These are phyloP conservation scores for Porites australiensis DNA, from an alignment of 64 coral and sea anemone species.

Conservation along the genomic window DNA sequence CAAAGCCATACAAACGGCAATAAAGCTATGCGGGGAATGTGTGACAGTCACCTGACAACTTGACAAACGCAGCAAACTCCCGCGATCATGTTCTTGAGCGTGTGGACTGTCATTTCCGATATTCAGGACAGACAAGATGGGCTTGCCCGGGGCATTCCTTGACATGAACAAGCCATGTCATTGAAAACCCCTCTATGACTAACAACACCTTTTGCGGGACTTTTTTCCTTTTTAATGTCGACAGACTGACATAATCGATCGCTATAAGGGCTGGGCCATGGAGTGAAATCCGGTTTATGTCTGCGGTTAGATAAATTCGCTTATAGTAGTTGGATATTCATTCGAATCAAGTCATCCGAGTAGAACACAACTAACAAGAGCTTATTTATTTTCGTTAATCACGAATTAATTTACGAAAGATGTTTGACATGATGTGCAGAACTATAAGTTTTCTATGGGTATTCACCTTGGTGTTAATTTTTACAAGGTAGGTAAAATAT, in stretches of 20 bases:
- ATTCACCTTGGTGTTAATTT: slow-evolving; percentile 8
- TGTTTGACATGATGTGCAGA: slow-evolving; percentile 8
- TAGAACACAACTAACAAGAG: not conserved
- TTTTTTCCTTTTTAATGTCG: not conserved
- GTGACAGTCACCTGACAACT: slow-evolving; percentile 17
- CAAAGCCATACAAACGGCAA: not conserved
- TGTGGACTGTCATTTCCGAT: slow-evolving; percentile 28
- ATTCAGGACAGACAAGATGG: no score
- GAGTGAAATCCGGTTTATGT: not conserved
- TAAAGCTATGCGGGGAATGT: slow-evolving; percentile 7
- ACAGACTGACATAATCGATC: not conserved
- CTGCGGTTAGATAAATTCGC: slow-evolving; percentile 1
- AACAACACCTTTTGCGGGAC: not conserved
- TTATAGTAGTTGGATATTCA: slow-evolving; percentile 7
- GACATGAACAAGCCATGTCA: not conserved
- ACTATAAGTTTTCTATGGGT: slow-evolving; percentile 14
- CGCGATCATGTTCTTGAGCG: not conserved
- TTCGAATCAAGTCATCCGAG: not conserved
- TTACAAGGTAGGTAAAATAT: slow-evolving; percentile 20
- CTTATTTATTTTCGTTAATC: not conserved
- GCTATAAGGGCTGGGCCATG: not conserved
- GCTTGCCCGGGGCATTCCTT: not conserved
- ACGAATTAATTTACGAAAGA: not conserved
- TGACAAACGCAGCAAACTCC: not conserved
- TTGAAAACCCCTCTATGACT: not conserved